These are phyloP conservation scores for Manis crassicaudata DNA, from an alignment of 2,797 vertebrate species.

Conservation along the genomic window DNA sequence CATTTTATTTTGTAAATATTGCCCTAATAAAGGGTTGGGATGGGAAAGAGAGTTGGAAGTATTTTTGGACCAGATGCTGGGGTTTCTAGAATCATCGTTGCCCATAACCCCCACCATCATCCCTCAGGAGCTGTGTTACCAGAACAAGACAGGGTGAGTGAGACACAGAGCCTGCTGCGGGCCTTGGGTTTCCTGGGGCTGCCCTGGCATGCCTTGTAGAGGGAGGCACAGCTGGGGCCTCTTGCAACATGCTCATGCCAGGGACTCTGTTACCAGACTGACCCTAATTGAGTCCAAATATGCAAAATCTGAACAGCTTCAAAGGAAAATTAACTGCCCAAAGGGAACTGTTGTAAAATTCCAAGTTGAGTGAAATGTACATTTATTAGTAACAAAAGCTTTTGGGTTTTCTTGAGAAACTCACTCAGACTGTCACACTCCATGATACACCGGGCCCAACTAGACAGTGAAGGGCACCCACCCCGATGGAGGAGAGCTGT, in stretches of 20 bases:
- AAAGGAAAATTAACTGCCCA: background rate
- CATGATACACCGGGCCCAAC: background rate
- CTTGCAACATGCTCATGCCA: background rate
- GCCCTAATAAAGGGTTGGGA: background rate
- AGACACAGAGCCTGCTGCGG: background rate
- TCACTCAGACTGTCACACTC: background rate
- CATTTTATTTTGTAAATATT: background rate
- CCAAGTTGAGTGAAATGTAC: background rate
- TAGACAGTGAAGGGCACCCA: accelerated
- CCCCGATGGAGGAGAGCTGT: accelerated
- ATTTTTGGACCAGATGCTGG: background rate
- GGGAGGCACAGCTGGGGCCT: background rate
- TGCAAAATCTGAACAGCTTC: background rate
- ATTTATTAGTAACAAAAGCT: background rate
- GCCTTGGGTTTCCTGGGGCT: background rate
- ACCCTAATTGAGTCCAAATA: background rate
- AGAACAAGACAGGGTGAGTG: background rate
- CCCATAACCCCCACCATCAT: background rate
- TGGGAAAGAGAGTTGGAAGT: background rate
- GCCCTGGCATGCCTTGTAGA: background rate
- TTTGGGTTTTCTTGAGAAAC: background rate
- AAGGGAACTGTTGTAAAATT: background rate
- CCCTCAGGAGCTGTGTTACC: background rate
- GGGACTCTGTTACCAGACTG: background rate
- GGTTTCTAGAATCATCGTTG: background rate